phyloP scores from a whole-genome alignment of 2,113 vertebrate genomes.

The Corythoichthys intestinalis region DNA sequence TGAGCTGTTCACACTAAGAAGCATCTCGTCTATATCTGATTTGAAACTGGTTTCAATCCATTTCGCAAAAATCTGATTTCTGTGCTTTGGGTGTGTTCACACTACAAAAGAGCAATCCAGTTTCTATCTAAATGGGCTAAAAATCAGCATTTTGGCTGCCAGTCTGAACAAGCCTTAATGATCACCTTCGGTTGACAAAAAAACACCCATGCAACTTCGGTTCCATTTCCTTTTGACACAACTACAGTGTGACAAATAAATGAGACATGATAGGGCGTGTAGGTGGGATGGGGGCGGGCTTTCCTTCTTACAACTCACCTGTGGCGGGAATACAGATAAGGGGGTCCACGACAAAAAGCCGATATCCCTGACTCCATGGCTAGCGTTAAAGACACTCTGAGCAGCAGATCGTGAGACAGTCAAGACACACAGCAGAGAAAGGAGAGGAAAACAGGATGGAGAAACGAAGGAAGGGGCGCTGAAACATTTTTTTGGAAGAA shows the following conservation, averaged over 20 bases:
- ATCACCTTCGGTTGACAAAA: constrained; percentile 5
- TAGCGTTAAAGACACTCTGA: constrained; percentile 98
- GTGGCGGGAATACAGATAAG: constrained; percentile 84
- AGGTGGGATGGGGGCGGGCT: constrained; percentile 35
- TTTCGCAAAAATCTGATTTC: too few relatives aligned
- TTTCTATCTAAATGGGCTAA: too few relatives aligned
- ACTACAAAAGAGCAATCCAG: too few relatives aligned
- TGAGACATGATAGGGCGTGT: constrained; percentile 28
- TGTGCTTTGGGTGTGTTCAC: too few relatives aligned
- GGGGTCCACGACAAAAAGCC: constrained; percentile 93
- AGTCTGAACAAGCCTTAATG: neutral
- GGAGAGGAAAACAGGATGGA: constrained; percentile 22
- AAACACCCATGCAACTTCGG: constrained; percentile 61
- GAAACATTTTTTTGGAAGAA: constrained; percentile 70
- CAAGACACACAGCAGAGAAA: constrained; percentile 79
- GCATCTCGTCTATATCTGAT: too few relatives aligned
- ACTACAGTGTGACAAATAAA: constrained; percentile 47
- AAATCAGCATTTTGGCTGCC: too few relatives aligned
- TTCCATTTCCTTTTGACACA: constrained; percentile 14
- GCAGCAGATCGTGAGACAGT: constrained; percentile 89
- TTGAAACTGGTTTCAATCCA: too few relatives aligned
- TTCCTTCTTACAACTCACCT: constrained; percentile 87
- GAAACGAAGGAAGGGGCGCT: constrained; percentile 20
- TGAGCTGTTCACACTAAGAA: too few relatives aligned
- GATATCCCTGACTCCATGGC: constrained; percentile 96